Conservation (phyloP, 2,888 invertebrate genomes). For the Portevinia maculata region DNA sequence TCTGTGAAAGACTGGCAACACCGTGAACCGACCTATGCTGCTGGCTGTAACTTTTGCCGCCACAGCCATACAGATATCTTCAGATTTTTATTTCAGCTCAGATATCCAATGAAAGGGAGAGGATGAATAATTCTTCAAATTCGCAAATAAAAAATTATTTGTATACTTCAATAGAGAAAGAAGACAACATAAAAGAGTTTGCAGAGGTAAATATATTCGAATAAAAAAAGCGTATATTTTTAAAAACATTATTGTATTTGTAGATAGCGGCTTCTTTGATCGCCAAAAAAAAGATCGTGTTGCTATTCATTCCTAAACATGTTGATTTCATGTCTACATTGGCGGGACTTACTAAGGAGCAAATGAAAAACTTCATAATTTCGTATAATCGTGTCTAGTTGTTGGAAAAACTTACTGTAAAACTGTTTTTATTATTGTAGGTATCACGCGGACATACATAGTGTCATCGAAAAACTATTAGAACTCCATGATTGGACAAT, state of each 20-base stretch:
- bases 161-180: slow-evolving; percentile 25
- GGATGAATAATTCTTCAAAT: slow-evolving; percentile 50
- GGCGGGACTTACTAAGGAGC: slow-evolving; percentile 39
- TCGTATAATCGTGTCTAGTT: slow-evolving; percentile 22
- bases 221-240: not conserved
- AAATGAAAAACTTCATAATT: slow-evolving; percentile 57
- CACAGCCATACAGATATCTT: too few relatives aligned
- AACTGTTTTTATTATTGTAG: slow-evolving; percentile 35
- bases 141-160: slow-evolving; percentile 44
- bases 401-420: not conserved
- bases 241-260: not conserved
- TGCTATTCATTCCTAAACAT: slow-evolving; percentile 56
- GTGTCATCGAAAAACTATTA: slow-evolving; percentile 54
- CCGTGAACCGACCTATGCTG: too few relatives aligned
- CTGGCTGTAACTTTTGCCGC: too few relatives aligned
- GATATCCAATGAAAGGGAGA: not conserved
- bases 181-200: slow-evolving; percentile 49
- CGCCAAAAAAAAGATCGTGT: slow-evolving; percentile 35
- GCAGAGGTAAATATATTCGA: slow-evolving; percentile 38
- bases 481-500: slow-evolving; percentile 71
- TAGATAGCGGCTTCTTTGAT: slow-evolving; percentile 53
- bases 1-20: too few relatives aligned
- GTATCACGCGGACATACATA: slow-evolving; percentile 56
- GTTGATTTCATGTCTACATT: slow-evolving; percentile 42
- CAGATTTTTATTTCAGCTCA: not conserved